Percentiles rank a stretch among this genome's conserved stretches.
These are phyloP conservation scores for Misgurnus mizolepis DNA, from an alignment of 2,113 vertebrate species.

Conservation along the genomic window DNA sequence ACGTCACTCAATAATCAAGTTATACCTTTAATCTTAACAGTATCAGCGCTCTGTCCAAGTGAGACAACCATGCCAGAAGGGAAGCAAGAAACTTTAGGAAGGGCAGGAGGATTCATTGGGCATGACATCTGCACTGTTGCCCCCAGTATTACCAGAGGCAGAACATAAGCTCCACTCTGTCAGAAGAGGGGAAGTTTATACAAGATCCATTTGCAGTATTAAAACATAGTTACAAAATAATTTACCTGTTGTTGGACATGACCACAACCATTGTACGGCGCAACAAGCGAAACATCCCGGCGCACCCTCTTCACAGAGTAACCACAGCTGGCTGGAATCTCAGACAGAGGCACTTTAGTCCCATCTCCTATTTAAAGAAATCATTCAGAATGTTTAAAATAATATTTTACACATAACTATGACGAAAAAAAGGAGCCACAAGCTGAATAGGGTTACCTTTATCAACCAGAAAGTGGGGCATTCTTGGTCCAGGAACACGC, in stretches of 20 bases:
- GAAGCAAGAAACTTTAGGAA: constrained; percentile 45
- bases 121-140: constrained; percentile 52
- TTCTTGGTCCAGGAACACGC: neutral
- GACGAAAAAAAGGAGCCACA: neutral
- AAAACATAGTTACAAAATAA: neutral
- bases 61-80: constrained; percentile 43
- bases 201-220: too few species aligned
- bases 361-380: constrained; percentile 46
- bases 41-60: neutral
- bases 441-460: constrained; percentile 19
- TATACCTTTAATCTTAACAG: constrained; percentile 52
- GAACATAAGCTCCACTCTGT: constrained; percentile 52
- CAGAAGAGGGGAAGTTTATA: neutral
- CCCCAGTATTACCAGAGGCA: constrained; percentile 54
- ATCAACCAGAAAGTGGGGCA: constrained; percentile 51
- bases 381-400: too few species aligned
- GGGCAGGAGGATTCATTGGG: neutral
- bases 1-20: neutral
- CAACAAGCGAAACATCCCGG: constrained; percentile 52
- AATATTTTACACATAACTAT: too few species aligned
- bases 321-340: constrained; percentile 57
- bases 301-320: constrained; percentile 53
- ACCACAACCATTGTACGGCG: constrained; percentile 56
- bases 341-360: constrained; percentile 51
- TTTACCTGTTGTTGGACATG: constrained; percentile 55